Conservation (phyloP, 2,113 vertebrate species). For the Tupaia chinensis region DNA sequence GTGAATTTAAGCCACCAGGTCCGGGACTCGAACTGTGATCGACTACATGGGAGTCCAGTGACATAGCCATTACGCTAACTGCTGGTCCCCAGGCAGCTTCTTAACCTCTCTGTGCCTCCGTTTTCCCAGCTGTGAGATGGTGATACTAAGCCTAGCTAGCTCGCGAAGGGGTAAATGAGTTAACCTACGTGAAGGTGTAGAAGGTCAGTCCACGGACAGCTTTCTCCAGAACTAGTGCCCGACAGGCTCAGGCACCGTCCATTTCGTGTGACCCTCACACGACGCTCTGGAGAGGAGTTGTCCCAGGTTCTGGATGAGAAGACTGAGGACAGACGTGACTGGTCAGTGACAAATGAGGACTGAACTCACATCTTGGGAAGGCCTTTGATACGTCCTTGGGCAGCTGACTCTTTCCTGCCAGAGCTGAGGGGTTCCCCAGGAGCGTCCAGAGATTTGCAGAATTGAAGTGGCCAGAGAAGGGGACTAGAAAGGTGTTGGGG, state of each 20-base stretch:
- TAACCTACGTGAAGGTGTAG: neutral
- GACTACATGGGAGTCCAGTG: no score
- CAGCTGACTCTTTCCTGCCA: neutral
- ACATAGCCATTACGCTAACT: no score
- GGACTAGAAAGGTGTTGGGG: neutral
- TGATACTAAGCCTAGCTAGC: neutral
- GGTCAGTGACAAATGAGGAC: neutral
- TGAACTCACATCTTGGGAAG: neutral
- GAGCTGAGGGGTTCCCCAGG: neutral
- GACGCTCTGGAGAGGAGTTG: neutral
- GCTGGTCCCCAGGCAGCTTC: no score
- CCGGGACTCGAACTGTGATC: no score
- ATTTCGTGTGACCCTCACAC: neutral
- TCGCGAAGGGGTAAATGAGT: neutral
- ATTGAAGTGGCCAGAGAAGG: neutral
- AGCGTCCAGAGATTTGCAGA: neutral
- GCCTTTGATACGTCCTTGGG: neutral
- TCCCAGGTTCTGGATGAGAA: neutral
- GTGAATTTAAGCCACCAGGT: no score
- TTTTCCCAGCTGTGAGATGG: neutral
- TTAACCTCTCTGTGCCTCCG: no score
- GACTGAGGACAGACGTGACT: neutral
- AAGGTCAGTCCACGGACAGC: neutral
- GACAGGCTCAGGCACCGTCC: neutral
- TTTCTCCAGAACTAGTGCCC: neutral